Evolutionary conservation across 2,113 vertebrate genomes (phyloP).

Genomic region (Melanostigma gelatinosum): DNA sequence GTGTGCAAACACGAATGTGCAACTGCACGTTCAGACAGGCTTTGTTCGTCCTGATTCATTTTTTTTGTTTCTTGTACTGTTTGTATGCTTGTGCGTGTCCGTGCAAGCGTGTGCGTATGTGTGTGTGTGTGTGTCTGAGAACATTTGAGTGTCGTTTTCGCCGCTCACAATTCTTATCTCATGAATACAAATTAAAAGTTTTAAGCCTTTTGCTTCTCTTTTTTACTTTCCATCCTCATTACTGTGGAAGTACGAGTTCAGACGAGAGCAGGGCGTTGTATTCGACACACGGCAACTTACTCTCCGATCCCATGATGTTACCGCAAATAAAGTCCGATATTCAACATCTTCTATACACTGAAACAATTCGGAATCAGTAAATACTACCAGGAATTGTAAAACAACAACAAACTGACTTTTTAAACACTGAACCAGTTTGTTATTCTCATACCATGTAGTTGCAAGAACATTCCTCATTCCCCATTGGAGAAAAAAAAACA

Average conservation of each 20-base stretch:
- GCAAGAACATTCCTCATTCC: background rate
- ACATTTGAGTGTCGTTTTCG: conserved; percentile 45
- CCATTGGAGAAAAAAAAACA: background rate
- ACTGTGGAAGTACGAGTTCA: conserved; percentile 41
- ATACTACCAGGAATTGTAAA: background rate
- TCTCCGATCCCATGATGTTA: background rate
- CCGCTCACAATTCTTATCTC: conserved; percentile 62
- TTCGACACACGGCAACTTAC: background rate
- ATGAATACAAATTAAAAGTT: conserved; percentile 78
- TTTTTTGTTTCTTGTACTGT: conserved; percentile 62
- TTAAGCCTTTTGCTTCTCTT: conserved; percentile 50
- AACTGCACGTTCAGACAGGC: conserved; percentile 55
- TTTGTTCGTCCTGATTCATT: conserved; percentile 76
- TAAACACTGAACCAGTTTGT: background rate
- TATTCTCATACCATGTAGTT: background rate
- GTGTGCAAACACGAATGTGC: conserved; percentile 19
- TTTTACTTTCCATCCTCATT: conserved; percentile 49
- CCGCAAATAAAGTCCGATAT: background rate
- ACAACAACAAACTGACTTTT: background rate
- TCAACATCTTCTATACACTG: background rate
- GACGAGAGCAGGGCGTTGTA: conserved; percentile 8
- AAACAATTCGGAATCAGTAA: background rate
- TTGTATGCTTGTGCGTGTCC: conserved; percentile 41
- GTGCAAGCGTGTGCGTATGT: conserved; percentile 17
- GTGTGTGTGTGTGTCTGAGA: conserved; percentile 33